These are phyloP conservation scores for Sarcophaga carnaria DNA, from an alignment of 2,888 invertebrate species.

Conservation along the genomic window DNA sequence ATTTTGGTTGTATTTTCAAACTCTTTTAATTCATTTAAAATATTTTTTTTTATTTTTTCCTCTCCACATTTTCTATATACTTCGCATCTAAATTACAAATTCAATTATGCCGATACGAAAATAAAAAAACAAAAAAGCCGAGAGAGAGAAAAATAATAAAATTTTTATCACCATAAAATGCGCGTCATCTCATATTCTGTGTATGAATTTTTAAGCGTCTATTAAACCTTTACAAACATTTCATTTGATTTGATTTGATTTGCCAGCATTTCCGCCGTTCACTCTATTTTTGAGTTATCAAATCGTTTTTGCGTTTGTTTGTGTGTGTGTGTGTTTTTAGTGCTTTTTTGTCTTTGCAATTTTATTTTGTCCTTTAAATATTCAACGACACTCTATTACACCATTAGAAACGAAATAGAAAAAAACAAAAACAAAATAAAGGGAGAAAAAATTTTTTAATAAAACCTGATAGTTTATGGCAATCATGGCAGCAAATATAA, in stretches of 20 bases:
- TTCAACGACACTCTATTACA: not conserved
- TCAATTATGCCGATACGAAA: slow-evolving; percentile 32
- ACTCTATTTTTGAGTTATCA: not conserved
- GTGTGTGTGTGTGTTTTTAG: not conserved
- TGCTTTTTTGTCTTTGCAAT: not conserved
- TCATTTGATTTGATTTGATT: slow-evolving; percentile 39
- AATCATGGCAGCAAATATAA: slow-evolving; percentile 35
- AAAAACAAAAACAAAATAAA: no score
- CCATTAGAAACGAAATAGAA: slow-evolving; percentile 32
- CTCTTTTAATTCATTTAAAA: no score
- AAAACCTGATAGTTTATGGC: slow-evolving; percentile 52
- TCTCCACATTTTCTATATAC: not conserved
- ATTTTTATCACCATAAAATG: not conserved
- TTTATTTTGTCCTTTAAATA: slow-evolving; percentile 8
- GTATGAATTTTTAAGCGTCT: slow-evolving; percentile 50
- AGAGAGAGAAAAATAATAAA: not conserved
- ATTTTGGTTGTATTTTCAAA: not conserved
- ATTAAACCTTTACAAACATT: slow-evolving; percentile 52
- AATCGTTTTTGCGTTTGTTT: not conserved
- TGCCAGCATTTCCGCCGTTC: slow-evolving; percentile 21
- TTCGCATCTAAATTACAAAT: slow-evolving; percentile 35
- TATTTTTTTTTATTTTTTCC: no score
- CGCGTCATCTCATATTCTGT: not conserved
- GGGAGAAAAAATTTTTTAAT: no score
- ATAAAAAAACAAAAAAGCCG: not conserved